phyloP scores from a whole-genome alignment of 2,888 invertebrate species.

The Plemyria rubiginata region DNA sequence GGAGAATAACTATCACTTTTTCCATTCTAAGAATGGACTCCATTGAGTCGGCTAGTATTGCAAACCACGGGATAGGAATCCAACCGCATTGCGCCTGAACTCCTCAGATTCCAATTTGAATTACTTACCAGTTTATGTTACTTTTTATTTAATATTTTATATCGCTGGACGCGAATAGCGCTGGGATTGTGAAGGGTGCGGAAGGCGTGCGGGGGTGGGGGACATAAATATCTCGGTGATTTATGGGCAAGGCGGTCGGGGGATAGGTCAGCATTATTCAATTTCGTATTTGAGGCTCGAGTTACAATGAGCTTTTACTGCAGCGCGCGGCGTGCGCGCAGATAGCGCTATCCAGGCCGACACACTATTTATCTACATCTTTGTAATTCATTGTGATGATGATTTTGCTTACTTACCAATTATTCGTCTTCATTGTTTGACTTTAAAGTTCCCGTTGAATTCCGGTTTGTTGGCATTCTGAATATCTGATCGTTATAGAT shows the following conservation, averaged over 20 bases:
- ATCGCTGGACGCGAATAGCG: constrained; percentile 76
- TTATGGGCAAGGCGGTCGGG: constrained; percentile 82
- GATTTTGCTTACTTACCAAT: constrained; percentile 20
- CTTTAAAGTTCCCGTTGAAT: constrained; percentile 15
- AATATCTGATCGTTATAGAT: constrained; percentile 14
- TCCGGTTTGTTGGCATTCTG: constrained; percentile 11
- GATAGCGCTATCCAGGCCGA: constrained; percentile 70
- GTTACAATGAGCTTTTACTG: constrained; percentile 84
- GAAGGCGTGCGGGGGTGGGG: constrained; percentile 66
- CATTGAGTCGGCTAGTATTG: constrained; percentile 58
- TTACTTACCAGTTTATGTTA: constrained; percentile 81
- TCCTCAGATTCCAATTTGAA: constrained; percentile 77
- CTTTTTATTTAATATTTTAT: constrained; percentile 84
- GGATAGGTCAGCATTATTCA: constrained; percentile 86
- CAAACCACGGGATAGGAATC: constrained; percentile 71
- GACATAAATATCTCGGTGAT: constrained; percentile 85
- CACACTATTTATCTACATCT: constrained; percentile 68
- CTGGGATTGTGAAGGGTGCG: constrained; percentile 58
- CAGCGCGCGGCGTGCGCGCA: constrained; percentile 73
- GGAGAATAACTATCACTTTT: constrained; percentile 50
- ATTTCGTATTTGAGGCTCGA: constrained; percentile 84
- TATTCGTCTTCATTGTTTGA: constrained; percentile 2
- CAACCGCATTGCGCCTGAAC: constrained; percentile 65
- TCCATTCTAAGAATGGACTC: constrained; percentile 53
- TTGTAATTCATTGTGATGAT: constrained; percentile 41